A percentile compares a stretch with the other conserved stretches of the same genome.
Conservation (phyloP, 2,113 vertebrate genomes). For the Phalacrocorax brasilianus region DNA sequence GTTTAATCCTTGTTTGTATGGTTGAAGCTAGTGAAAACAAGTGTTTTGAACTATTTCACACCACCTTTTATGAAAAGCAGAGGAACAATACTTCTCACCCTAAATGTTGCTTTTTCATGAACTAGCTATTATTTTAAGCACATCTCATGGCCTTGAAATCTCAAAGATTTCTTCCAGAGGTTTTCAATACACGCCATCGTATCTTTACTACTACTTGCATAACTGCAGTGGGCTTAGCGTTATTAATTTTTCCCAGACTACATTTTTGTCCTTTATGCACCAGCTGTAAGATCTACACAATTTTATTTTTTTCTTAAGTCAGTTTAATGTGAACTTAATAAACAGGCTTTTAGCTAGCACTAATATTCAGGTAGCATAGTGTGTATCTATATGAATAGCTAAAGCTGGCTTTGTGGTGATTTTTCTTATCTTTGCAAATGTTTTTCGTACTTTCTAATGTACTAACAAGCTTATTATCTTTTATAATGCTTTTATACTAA, state of each 20-base stretch:
- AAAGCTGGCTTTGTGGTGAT: background rate
- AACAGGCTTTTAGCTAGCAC: background rate
- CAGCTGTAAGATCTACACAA: background rate
- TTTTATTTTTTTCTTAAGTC: conserved; percentile 11
- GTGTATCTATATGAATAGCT: background rate
- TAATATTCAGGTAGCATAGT: background rate
- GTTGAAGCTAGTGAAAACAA: background rate
- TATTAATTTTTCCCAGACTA: background rate
- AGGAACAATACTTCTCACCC: background rate
- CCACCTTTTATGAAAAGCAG: background rate
- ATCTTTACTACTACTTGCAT: background rate
- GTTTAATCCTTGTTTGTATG: background rate
- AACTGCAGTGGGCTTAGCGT: background rate
- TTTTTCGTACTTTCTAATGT: background rate
- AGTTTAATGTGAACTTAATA: background rate
- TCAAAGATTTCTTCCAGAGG: background rate
- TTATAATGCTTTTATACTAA: background rate
- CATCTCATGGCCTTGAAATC: background rate
- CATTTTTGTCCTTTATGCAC: background rate
- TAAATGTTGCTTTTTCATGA: background rate
- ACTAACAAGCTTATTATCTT: background rate
- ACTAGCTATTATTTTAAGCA: background rate
- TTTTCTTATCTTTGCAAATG: conserved; percentile 2
- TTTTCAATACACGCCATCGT: background rate
- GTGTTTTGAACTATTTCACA: background rate